Evolutionary conservation across 2,113 vertebrate species (phyloP).

Genomic region (Gymnarchus niloticus): DNA sequence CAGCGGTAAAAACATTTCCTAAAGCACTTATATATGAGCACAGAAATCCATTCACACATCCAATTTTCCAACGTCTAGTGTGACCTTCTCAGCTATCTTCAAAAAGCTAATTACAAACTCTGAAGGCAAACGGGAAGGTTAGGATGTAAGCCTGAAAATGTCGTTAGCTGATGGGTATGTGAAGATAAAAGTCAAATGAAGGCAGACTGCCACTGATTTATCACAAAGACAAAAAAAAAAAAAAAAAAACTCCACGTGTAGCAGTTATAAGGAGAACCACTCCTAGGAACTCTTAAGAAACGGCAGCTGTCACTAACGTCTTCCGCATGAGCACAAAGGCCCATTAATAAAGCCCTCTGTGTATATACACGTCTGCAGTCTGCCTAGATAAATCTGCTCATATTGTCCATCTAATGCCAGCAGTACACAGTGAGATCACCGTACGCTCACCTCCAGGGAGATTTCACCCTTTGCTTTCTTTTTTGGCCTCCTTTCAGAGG

Average conservation of each 20-base stretch:
- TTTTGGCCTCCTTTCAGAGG: slow-evolving; percentile 37
- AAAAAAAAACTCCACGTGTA: no score
- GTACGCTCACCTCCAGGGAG: background rate
- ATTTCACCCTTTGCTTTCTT: slow-evolving; percentile 12
- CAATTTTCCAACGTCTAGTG: background rate
- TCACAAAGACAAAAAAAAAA: background rate
- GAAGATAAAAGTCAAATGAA: background rate
- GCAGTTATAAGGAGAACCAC: background rate
- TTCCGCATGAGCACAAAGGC: background rate
- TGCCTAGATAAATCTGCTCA: background rate
- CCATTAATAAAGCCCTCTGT: background rate
- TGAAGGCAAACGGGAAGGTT: background rate
- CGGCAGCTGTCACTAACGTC: background rate
- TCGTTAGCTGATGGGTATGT: background rate
- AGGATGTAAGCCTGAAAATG: background rate
- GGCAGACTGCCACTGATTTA: background rate
- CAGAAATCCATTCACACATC: background rate
- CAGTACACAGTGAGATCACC: background rate
- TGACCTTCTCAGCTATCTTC: background rate
- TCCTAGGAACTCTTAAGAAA: background rate
- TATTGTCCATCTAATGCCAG: background rate
- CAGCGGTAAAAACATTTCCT: background rate
- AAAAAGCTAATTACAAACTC: background rate
- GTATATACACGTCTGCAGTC: background rate
- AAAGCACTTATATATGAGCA: background rate